Evolutionary conservation across 2,888 invertebrate species (phyloP).

Genomic region (Watsonalla cultraria): DNA sequence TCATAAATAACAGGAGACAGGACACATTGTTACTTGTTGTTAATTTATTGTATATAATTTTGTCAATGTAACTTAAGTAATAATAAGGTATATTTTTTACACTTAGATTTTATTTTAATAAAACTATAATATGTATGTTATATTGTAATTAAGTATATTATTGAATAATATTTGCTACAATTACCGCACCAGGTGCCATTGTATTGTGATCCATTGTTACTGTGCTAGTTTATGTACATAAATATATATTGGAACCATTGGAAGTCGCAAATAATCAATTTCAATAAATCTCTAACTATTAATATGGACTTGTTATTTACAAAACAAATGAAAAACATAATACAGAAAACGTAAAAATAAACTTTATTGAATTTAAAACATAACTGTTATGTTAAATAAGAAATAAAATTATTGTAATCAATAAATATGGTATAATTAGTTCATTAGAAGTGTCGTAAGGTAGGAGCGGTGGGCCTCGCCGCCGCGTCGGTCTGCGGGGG

Average conservation of each 20-base stretch:
- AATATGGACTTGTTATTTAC: constrained; percentile 19
- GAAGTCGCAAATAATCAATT: constrained; percentile 6
- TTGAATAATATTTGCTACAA: constrained; percentile 7
- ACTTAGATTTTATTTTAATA: neutral
- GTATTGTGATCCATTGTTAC: neutral
- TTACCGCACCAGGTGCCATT: neutral
- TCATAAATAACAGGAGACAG: constrained; percentile 10
- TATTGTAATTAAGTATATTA: constrained; percentile 9
- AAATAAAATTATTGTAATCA: constrained; percentile 38
- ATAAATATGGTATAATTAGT: constrained; percentile 51
- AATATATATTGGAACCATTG: neutral
- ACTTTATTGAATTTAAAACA: constrained; percentile 71
- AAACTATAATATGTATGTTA: constrained; percentile 2
- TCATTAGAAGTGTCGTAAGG: constrained; percentile 24
- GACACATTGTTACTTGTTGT: neutral
- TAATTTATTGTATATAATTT: neutral
- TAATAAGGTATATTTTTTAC: neutral
- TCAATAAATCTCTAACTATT: constrained; percentile 13
- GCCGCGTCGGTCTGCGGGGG: constrained; percentile 22
- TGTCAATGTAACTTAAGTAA: neutral
- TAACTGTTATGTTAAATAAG: constrained; percentile 54
- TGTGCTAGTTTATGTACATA: neutral
- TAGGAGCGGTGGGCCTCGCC: constrained; percentile 23
- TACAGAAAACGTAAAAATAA: constrained; percentile 74
- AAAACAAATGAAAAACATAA: constrained; percentile 53